phyloP scores from a whole-genome alignment of 2,797 vertebrate species.

The Rhodeus uyekii region DNA sequence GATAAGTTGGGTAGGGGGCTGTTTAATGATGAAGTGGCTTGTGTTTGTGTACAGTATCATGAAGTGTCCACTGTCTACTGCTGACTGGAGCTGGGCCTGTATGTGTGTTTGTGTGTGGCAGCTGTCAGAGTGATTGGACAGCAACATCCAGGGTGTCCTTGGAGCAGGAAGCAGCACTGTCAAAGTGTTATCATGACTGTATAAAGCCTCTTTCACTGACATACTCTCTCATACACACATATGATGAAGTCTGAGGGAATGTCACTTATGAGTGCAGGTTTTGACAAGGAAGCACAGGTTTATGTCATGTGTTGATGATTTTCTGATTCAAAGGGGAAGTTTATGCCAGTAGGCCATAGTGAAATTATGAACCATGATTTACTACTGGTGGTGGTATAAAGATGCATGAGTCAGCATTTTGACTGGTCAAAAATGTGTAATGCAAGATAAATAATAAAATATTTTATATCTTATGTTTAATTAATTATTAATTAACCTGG shows the following conservation, averaged over 20 bases:
- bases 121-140: slow-evolving; percentile 28
- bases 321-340: background rate
- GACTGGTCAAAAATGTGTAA: no score
- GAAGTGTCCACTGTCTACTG: background rate
- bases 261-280: background rate
- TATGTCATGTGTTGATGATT: background rate
- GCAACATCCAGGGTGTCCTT: slow-evolving; percentile 26
- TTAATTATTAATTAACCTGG: background rate
- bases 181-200: slow-evolving; percentile 1
- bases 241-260: background rate
- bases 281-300: background rate
- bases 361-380: background rate
- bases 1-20: background rate
- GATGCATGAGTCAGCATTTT: background rate
- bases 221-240: background rate
- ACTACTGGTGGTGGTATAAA: no score
- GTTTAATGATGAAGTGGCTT: slow-evolving; percentile 15
- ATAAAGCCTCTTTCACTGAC: slow-evolving; percentile 4
- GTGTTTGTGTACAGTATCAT: slow-evolving; percentile 40
- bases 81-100: background rate
- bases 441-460: no score
- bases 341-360: background rate
- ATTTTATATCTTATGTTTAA: no score
- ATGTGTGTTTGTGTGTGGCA: slow-evolving; percentile 16
- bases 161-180: slow-evolving; percentile 30